These are phyloP conservation scores for Prosapia bicincta DNA, from an alignment of 2,888 invertebrate genomes.

Conservation along the genomic window DNA sequence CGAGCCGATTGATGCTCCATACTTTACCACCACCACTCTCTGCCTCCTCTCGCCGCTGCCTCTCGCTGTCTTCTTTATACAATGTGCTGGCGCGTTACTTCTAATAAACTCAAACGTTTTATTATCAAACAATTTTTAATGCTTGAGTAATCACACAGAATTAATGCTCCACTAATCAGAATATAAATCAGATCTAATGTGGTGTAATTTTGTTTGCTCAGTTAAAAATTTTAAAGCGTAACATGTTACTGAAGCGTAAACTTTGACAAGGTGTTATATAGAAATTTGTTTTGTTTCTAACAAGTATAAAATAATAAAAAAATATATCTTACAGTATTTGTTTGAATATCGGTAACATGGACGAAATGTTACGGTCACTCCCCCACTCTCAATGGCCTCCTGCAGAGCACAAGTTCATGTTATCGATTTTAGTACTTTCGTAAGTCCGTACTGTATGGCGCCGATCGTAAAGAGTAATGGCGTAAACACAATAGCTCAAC, in stretches of 20 bases:
- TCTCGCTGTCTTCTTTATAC: slow-evolving; percentile 21
- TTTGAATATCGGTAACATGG: not conserved
- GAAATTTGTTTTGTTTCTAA: too few relatives aligned
- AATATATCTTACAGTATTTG: too few relatives aligned
- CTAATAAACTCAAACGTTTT: not conserved
- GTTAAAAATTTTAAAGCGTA: not conserved
- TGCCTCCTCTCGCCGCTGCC: slow-evolving; percentile 29
- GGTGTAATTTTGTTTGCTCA: not conserved
- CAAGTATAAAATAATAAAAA: too few relatives aligned
- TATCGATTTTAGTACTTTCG: slow-evolving; percentile 38
- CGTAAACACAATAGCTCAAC: slow-evolving; percentile 4
- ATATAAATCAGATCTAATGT: not conserved
- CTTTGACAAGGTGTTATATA: too few relatives aligned
- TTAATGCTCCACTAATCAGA: not conserved
- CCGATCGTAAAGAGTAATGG: slow-evolving; percentile 29
- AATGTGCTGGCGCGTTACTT: slow-evolving; percentile 26
- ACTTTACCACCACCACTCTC: slow-evolving; percentile 33
- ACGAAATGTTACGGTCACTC: slow-evolving; percentile 16
- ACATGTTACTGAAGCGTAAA: not conserved
- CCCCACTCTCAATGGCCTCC: slow-evolving; percentile 26
- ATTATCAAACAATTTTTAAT: not conserved
- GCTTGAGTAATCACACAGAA: not conserved
- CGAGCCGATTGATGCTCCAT: slow-evolving; percentile 39
- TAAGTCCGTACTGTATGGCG: slow-evolving; percentile 38
- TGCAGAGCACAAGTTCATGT: slow-evolving; percentile 29